These are phyloP conservation scores for Alca torda DNA, from an alignment of 2,797 vertebrate species.

Conservation along the genomic window DNA sequence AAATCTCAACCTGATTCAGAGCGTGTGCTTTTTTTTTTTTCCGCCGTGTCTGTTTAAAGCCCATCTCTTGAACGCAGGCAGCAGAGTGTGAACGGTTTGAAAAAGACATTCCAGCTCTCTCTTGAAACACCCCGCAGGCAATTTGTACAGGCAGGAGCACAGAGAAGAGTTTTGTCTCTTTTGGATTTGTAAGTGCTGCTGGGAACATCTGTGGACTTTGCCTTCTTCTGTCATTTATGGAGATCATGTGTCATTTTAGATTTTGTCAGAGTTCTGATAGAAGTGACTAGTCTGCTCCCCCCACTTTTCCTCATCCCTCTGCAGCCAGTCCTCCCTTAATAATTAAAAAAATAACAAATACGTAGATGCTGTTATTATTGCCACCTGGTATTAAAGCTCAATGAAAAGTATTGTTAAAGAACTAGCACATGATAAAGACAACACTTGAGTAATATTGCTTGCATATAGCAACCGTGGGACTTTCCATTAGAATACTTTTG, in stretches of 20 bases:
- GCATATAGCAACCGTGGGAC: neutral
- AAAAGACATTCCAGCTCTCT: conserved; percentile 49
- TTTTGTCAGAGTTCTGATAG: conserved; percentile 3
- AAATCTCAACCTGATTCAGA: conserved; percentile 17
- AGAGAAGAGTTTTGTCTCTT: conserved; percentile 58
- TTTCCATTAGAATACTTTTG: neutral
- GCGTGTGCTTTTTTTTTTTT: neutral
- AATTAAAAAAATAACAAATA: neutral
- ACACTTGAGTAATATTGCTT: neutral
- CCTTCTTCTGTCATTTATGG: conserved; percentile 21
- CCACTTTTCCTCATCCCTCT: neutral
- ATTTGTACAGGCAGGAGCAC: conserved; percentile 48
- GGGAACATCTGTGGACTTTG: conserved; percentile 48
- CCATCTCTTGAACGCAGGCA: conserved; percentile 5
- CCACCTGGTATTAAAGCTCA: neutral
- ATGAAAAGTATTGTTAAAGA: neutral
- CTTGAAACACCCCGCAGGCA: conserved; percentile 43
- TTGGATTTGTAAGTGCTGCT: conserved; percentile 30
- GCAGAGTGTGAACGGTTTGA: conserved; percentile 38
- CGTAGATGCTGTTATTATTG: neutral
- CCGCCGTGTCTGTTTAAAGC: conserved; percentile 23
- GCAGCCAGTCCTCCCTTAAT: neutral
- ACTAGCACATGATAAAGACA: neutral
- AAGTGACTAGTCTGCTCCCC: neutral
- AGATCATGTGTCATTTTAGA: conserved; percentile 45